Percentiles rank a stretch among this genome's conserved stretches.
These are phyloP conservation scores for Leptopilina syphax DNA, from an alignment of 2,888 invertebrate species.

Conservation along the genomic window DNA sequence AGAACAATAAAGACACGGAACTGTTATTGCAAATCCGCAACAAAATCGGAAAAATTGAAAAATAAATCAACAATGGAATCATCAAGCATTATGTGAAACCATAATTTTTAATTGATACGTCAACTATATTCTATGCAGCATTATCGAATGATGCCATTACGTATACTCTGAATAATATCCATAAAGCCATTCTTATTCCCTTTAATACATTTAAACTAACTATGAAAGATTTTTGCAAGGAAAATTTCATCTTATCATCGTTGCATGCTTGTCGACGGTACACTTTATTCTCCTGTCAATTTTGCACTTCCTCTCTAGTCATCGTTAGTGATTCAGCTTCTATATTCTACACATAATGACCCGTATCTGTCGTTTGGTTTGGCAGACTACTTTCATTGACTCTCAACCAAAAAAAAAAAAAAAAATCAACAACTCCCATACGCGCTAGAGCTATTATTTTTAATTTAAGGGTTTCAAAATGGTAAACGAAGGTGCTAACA, in stretches of 20 bases:
- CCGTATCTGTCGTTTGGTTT: conserved; percentile 37
- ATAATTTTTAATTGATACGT: conserved; percentile 1
- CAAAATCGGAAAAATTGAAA: no score
- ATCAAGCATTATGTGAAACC: not conserved
- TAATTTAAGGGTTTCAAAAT: conserved; percentile 37
- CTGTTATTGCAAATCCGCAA: no score
- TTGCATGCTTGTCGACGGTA: conserved; percentile 28
- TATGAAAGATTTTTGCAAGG: not conserved
- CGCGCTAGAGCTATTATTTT: conserved; percentile 49
- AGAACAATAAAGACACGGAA: no score
- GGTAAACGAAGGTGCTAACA: conserved; percentile 28
- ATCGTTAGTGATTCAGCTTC: conserved; percentile 34
- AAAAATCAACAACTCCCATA: no score
- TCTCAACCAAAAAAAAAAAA: not conserved
- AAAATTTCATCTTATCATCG: conserved; percentile 25
- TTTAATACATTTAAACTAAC: not conserved
- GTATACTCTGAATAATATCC: not conserved
- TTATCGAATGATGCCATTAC: conserved; percentile 10
- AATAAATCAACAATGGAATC: not conserved
- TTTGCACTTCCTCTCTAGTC: conserved; percentile 21
- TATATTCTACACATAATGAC: conserved; percentile 36
- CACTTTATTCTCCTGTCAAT: conserved; percentile 37
- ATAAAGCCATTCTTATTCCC: not conserved
- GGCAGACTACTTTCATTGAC: conserved; percentile 12
- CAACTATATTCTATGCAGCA: not conserved